Conservation (phyloP, 1,140 invertebrate species). For the Oppia nitens region DNA sequence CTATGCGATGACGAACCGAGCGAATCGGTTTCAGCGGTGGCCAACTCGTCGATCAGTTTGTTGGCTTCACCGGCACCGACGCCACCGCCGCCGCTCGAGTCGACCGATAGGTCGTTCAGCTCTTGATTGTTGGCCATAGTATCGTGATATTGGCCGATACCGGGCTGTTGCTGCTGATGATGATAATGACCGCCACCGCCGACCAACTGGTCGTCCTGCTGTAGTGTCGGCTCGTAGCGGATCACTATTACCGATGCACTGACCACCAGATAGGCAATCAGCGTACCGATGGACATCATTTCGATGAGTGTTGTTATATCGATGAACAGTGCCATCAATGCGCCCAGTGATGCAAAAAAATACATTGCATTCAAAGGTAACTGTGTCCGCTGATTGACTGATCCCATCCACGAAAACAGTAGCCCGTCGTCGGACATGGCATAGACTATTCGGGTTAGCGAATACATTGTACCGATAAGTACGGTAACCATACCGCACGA, state of each 20-base stretch:
- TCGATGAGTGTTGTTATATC: conserved; percentile 79
- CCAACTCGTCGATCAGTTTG: neutral
- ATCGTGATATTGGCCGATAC: neutral
- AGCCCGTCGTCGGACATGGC: conserved; percentile 69
- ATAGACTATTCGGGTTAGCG: conserved; percentile 63
- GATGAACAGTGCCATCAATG: conserved; percentile 61
- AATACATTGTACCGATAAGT: conserved; percentile 62
- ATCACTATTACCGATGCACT: conserved; percentile 70
- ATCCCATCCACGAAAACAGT: conserved; percentile 20
- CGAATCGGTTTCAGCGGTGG: neutral
- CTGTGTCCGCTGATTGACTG: conserved; percentile 31
- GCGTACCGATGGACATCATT: conserved; percentile 88
- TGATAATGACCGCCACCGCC: conserved; percentile 20
- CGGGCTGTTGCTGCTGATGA: neutral
- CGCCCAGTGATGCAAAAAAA: conserved; percentile 56
- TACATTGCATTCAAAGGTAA: conserved; percentile 61
- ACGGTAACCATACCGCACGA: conserved; percentile 72
- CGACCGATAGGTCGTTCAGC: neutral
- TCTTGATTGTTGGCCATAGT: conserved; percentile 8
- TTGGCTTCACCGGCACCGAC: conserved; percentile 1
- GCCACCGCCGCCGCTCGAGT: neutral
- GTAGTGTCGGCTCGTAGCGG: conserved; percentile 60
- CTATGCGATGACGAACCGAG: too few species aligned
- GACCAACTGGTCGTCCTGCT: conserved; percentile 40
- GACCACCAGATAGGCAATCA: conserved; percentile 80